These are phyloP conservation scores for Trachurus trachurus DNA, from an alignment of 2,797 vertebrate species.

Conservation along the genomic window DNA sequence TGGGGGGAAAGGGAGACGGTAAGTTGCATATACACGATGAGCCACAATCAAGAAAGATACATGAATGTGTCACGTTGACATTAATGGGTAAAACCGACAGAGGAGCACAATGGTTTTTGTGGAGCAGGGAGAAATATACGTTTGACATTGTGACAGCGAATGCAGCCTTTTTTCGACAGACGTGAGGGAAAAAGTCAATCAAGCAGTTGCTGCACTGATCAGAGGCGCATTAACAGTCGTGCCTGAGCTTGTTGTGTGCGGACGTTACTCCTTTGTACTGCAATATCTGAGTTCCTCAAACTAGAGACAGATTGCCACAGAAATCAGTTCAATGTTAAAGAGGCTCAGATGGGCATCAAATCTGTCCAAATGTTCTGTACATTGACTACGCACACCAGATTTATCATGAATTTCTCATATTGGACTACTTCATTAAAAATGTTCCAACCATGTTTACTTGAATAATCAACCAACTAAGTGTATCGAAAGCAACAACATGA, in stretches of 20 bases:
- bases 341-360: slow-evolving; percentile 82
- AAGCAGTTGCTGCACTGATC: slow-evolving; percentile 25
- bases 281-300: slow-evolving; percentile 62
- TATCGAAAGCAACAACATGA: slow-evolving; percentile 84
- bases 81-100: slow-evolving; percentile 50
- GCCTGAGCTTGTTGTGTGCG: slow-evolving; percentile 44
- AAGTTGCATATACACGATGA: slow-evolving; percentile 51
- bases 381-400: slow-evolving; percentile 78
- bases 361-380: slow-evolving; percentile 82
- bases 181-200: slow-evolving; percentile 36
- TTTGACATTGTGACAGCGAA: neutral
- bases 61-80: slow-evolving; percentile 64
- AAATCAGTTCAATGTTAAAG: slow-evolving; percentile 79
- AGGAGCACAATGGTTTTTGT: slow-evolving; percentile 7
- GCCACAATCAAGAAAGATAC: slow-evolving; percentile 64
- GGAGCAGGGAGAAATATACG: slow-evolving; percentile 17
- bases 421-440: slow-evolving; percentile 82
- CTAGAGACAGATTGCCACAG: slow-evolving; percentile 76
- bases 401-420: slow-evolving; percentile 80
- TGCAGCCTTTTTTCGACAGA: slow-evolving; percentile 19
- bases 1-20: slow-evolving; percentile 39
- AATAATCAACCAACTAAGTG: slow-evolving; percentile 83
- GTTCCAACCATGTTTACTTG: slow-evolving; percentile 80
- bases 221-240: slow-evolving; percentile 58
- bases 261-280: slow-evolving; percentile 60